A percentile compares a stretch with the other conserved stretches of the same genome.
Evolutionary conservation across 2,797 vertebrate species (phyloP).

Genomic region (Dryobates pubescens): DNA sequence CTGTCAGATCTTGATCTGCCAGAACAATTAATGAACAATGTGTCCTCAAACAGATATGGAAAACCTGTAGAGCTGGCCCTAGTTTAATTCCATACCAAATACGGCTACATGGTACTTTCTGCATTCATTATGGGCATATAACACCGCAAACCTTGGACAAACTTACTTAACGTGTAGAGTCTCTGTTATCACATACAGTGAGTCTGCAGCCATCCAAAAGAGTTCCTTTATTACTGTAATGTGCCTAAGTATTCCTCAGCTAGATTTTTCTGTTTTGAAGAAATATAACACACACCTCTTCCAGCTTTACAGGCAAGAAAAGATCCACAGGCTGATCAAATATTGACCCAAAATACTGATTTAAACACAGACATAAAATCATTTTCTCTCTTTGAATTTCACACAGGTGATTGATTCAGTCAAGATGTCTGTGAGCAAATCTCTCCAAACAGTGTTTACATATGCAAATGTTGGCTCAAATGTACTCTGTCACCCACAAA

Average conservation of each 20-base stretch:
- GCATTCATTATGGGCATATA: neutral
- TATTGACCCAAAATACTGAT: slow-evolving; percentile 14
- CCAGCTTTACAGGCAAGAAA: neutral
- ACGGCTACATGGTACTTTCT: neutral
- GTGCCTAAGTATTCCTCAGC: neutral
- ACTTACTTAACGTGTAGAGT: neutral
- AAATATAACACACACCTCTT: neutral
- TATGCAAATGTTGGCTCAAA: neutral
- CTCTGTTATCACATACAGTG: neutral
- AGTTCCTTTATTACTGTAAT: neutral
- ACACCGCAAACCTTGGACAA: neutral
- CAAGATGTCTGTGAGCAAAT: neutral
- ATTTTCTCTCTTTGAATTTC: slow-evolving; percentile 2
- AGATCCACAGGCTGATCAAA: neutral
- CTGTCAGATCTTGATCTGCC: neutral
- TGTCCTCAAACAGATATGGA: neutral
- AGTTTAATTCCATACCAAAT: neutral
- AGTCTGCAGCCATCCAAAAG: neutral
- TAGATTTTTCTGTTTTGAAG: neutral
- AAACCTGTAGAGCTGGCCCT: neutral
- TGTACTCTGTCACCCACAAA: neutral
- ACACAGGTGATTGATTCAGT: neutral
- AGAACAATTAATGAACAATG: neutral
- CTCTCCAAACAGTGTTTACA: neutral
- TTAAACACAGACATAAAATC: neutral